Conservation (phyloP, 2,797 vertebrate species). For the Scyliorhinus canicula region DNA sequence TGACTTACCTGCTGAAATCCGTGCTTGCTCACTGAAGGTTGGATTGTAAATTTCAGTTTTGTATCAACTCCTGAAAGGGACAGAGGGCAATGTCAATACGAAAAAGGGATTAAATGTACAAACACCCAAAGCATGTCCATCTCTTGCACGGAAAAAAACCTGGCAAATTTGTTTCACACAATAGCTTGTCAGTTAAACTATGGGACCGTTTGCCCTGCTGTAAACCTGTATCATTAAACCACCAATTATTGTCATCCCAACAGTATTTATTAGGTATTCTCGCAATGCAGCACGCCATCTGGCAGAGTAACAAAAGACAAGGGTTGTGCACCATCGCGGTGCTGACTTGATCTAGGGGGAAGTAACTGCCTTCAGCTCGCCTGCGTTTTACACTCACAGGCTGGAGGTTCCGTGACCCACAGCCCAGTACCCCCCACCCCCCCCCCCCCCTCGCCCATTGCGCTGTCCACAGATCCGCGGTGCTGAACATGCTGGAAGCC, state of each 20-base stretch:
- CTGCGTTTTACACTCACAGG: neutral
- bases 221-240: neutral
- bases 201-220: neutral
- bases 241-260: too few species aligned
- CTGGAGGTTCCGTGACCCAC: neutral
- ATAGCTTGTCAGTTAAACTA: neutral
- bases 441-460: neutral
- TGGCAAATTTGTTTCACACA: neutral
- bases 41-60: slow-evolving; percentile 91
- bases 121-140: neutral
- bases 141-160: neutral
- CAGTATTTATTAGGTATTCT: neutral
- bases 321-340: neutral
- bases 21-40: slow-evolving; percentile 88
- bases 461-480: slow-evolving; percentile 67
- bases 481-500: slow-evolving; percentile 65
- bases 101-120: neutral
- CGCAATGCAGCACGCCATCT: neutral
- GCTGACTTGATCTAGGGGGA: neutral
- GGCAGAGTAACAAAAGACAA: neutral
- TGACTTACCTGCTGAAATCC: slow-evolving; percentile 89
- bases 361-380: neutral
- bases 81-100: neutral
- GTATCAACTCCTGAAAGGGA: slow-evolving; percentile 81
- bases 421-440: too few species aligned